A percentile compares a stretch with the other conserved stretches of the same genome.
Evolutionary conservation across 2,888 invertebrate species (phyloP).

Genomic region (Drosophila stalkeri): DNA sequence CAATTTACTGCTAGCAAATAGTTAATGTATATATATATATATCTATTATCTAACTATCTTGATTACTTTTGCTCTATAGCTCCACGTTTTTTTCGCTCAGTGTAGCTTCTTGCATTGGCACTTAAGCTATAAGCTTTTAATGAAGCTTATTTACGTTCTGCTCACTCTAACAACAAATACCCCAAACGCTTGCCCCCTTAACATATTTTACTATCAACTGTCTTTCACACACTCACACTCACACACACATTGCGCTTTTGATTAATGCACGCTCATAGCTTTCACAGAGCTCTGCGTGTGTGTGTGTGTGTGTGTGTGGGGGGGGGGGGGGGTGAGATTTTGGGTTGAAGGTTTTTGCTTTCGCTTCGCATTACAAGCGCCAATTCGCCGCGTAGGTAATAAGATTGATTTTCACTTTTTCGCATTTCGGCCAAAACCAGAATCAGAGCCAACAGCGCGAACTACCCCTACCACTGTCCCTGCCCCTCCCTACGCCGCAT

Average conservation of each 20-base stretch:
- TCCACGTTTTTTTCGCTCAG: background rate
- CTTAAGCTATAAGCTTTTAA: constrained; percentile 77
- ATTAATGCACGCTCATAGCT: constrained; percentile 64
- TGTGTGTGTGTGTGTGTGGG: no score
- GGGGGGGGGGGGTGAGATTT: background rate
- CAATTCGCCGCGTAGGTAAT: constrained; percentile 72
- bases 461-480: no score
- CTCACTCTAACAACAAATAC: constrained; percentile 26
- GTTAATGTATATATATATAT: background rate
- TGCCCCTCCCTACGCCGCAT: no score
- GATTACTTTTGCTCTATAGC: no score
- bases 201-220: constrained; percentile 20
- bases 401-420: constrained; percentile 82
- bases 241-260: constrained; percentile 35
- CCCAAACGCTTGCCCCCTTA: constrained; percentile 1
- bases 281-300: background rate
- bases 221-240: constrained; percentile 41
- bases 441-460: background rate
- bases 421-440: constrained; percentile 40
- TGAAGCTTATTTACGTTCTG: constrained; percentile 78
- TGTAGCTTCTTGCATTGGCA: constrained; percentile 36
- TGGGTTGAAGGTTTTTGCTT: constrained; percentile 8
- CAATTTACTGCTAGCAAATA: background rate
- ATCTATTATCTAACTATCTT: no score
- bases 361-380: constrained; percentile 41